Evolutionary conservation across 2,113 vertebrate species (phyloP).

Genomic region (Rhinolophus ferrumequinum): DNA sequence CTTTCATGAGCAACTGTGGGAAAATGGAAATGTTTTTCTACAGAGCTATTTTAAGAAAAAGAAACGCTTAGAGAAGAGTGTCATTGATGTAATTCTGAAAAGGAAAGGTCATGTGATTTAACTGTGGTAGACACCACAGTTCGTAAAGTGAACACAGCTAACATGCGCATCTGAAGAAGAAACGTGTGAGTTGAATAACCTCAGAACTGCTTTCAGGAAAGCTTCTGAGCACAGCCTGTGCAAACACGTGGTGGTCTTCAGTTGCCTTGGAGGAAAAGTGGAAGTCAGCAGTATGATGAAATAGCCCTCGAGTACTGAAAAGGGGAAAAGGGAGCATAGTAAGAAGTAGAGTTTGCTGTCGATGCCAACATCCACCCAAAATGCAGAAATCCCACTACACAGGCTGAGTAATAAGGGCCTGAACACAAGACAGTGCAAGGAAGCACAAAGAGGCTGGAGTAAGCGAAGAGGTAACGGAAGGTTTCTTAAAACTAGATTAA

Average conservation of each 20-base stretch:
- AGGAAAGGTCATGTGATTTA: neutral
- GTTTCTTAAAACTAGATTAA: neutral
- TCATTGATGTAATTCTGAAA: neutral
- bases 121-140: neutral
- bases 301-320: neutral
- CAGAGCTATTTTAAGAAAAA: constrained; percentile 35
- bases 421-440: neutral
- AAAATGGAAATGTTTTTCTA: neutral
- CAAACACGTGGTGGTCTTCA: neutral
- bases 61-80: neutral
- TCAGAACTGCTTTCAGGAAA: neutral
- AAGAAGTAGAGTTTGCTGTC: neutral
- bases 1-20: neutral
- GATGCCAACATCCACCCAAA: neutral
- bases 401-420: neutral
- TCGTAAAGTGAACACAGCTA: neutral
- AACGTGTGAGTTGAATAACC: neutral
- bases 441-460: neutral
- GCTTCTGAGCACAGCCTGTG: neutral
- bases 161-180: constrained; percentile 8
- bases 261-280: neutral
- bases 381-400: neutral
- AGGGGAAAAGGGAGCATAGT: neutral
- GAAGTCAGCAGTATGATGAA: neutral
- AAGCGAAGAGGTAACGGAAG: neutral